phyloP scores from a whole-genome alignment of 1,140 invertebrate genomes.

The Chrysopa pallens region DNA sequence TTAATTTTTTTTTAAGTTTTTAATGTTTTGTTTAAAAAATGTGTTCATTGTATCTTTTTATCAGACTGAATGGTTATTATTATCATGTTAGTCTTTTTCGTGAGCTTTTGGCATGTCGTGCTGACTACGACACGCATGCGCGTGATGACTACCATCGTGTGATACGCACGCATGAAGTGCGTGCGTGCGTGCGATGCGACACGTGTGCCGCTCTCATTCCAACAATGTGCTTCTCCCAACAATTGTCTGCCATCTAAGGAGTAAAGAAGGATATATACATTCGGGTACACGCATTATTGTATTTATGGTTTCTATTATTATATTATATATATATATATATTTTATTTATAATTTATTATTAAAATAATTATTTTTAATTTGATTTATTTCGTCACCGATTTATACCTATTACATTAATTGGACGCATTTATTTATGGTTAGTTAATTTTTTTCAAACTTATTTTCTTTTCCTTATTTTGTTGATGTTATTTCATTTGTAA shows the following conservation, averaged over 20 bases:
- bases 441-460: too few species aligned
- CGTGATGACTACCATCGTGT: not conserved
- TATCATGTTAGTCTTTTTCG: not conserved
- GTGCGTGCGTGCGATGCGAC: not conserved
- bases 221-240: conserved; percentile 1
- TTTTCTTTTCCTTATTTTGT: too few species aligned
- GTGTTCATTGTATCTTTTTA: too few species aligned
- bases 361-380: not conserved
- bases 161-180: too few species aligned
- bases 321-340: conserved; percentile 2
- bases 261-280: not conserved
- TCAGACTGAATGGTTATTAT: too few species aligned
- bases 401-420: not conserved
- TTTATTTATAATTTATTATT: not conserved
- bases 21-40: too few species aligned
- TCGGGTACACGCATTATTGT: conserved; percentile 18
- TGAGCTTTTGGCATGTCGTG: not conserved
- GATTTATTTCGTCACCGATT: not conserved
- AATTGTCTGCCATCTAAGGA: not conserved
- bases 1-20: too few species aligned
- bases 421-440: not conserved
- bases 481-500: too few species aligned
- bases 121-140: not conserved
- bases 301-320: conserved; percentile 5
- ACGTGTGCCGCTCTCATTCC: not conserved